A percentile compares a stretch with the other conserved stretches of the same genome.
These are phyloP conservation scores for Arremon aurantiirostris DNA, from an alignment of 2,797 vertebrate genomes.

Conservation along the genomic window DNA sequence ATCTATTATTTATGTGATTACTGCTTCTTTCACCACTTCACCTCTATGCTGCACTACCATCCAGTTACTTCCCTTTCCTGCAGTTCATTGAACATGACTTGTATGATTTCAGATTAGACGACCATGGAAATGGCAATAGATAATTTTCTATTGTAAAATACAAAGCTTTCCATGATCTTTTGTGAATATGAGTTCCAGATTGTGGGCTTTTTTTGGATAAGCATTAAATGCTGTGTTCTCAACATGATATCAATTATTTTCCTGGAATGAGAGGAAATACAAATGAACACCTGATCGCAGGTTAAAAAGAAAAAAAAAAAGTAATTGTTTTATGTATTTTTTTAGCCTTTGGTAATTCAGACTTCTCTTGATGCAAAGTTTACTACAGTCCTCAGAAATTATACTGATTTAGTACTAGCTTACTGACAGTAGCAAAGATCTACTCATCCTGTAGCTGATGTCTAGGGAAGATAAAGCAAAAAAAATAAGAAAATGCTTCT, in stretches of 20 bases:
- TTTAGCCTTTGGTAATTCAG: background rate
- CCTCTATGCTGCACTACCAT: background rate
- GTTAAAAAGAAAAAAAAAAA: background rate
- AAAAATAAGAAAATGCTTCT: background rate
- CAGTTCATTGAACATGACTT: background rate
- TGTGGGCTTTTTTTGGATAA: rapidly evolving
- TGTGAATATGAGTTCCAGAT: background rate
- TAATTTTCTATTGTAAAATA: background rate
- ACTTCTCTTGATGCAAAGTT: background rate
- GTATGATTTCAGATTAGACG: background rate
- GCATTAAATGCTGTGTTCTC: background rate
- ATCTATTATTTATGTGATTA: constrained; percentile 64
- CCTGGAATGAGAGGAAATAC: background rate
- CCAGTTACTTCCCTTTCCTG: background rate
- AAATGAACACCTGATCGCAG: background rate
- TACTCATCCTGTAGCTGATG: background rate
- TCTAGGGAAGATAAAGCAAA: background rate
- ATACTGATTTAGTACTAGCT: background rate
- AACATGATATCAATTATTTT: background rate
- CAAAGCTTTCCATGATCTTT: background rate
- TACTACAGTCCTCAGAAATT: background rate
- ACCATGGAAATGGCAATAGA: background rate
- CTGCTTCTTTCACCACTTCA: constrained; percentile 14
- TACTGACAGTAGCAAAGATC: background rate
- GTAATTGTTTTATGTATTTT: background rate